phyloP scores from a whole-genome alignment of 2,888 invertebrate species.

The Lucinisca nassula region DNA sequence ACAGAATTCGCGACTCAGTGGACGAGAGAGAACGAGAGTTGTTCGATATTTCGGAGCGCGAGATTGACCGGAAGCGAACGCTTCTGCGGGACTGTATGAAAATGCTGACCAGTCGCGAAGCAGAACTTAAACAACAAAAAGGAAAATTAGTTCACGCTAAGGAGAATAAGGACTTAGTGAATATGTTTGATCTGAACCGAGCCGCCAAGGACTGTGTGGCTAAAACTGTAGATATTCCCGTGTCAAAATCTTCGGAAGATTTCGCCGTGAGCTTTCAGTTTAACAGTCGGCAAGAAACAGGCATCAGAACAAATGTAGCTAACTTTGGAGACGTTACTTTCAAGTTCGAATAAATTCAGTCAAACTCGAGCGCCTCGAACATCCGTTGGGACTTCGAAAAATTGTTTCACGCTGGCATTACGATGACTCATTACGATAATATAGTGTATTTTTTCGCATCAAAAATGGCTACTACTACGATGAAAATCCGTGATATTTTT shows the following conservation, averaged over 20 bases:
- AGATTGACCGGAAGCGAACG: slow-evolving; percentile 80
- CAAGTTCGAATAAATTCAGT: slow-evolving; percentile 61
- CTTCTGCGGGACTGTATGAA: slow-evolving; percentile 79
- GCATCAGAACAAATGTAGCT: slow-evolving; percentile 76
- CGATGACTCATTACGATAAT: no score
- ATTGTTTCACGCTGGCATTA: no score
- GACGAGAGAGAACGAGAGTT: slow-evolving; percentile 82
- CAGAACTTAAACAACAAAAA: slow-evolving; percentile 73
- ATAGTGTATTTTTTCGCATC: no score
- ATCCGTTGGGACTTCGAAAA: no score
- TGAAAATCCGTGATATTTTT: no score
- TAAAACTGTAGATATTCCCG: slow-evolving; percentile 77
- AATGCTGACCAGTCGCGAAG: slow-evolving; percentile 74
- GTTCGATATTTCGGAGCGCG: slow-evolving; percentile 79
- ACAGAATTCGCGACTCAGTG: slow-evolving; percentile 79
- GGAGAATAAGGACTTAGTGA: slow-evolving; percentile 79
- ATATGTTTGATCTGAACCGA: slow-evolving; percentile 83
- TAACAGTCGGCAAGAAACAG: slow-evolving; percentile 78
- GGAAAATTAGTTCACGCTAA: slow-evolving; percentile 77
- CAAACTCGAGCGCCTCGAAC: no score
- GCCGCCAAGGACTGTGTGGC: slow-evolving; percentile 76
- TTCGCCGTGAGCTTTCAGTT: slow-evolving; percentile 84
- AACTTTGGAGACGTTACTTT: slow-evolving; percentile 82
- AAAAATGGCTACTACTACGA: no score
- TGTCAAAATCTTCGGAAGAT: slow-evolving; percentile 77